Evolutionary conservation across 2,113 vertebrate species (phyloP), one percentile per base, ranked within the genome.

Genomic region (Grus americana): DNA sequence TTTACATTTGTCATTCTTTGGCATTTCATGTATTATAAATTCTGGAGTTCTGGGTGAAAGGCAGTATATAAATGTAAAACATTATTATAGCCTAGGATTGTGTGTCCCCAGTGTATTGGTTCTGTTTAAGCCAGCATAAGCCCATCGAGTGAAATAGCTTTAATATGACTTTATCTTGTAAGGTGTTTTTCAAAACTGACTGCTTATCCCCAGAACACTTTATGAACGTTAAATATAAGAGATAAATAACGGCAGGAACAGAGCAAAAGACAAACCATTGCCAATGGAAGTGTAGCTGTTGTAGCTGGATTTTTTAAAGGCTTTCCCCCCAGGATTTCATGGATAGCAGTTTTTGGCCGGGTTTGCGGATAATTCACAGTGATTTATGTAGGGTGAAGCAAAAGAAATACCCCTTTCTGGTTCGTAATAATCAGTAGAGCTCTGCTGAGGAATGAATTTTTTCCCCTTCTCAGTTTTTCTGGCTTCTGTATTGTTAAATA

Each of bases 101-200:
- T 85, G 71, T 50, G 12, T 82, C 93, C n/a, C 83, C 32, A 12
- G 65, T 63, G 92, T 79, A 59, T 72, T 72, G 49, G 62, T 75
- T 95, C 72, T 91, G 46, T 91, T 90, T n/a, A 82, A 95, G 72
- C 63, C 78, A 95, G 86, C 36, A 36, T 58, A n/a, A 97, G 91
- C 95, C 86, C 61, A 84, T 95, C 91, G 83, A 70, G 93, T 81
- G 75, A 90, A 96, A 95, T 84, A 86, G 90, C 89, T 93, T 95
- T 88, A 88, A 80, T 92, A 75, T 82, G 84, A 63, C 91, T 97
- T 93, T 95, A 90, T 96, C 95, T 94, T 91, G 86, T 88, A 93
- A 88, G 84, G 84, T 94, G 95, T 95, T 97, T 95, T 94, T 97
- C 93, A 94, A 95, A 97, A 91, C 71, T 91, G 92, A 86, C 91